Percentiles rank a stretch among this genome's conserved stretches.
Evolutionary conservation across 2,888 invertebrate genomes (phyloP).

Genomic region (Dicyrtomina minuta): DNA sequence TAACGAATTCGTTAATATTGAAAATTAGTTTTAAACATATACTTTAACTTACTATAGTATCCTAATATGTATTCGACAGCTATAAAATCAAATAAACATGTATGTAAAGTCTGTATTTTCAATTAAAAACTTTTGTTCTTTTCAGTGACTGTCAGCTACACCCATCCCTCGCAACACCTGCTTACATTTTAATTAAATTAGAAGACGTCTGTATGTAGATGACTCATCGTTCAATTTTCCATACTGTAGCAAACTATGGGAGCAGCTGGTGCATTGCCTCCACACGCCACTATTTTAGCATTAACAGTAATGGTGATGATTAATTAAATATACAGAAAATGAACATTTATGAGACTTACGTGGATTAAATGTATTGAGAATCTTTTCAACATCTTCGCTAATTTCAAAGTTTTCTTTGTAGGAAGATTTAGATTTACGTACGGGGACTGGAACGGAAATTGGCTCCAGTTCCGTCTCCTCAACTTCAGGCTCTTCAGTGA

Average conservation of each 20-base stretch:
- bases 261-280: neutral
- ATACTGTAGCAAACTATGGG: neutral
- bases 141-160: neutral
- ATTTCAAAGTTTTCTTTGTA: slow-evolving; percentile 37
- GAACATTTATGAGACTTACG: slow-evolving; percentile 42
- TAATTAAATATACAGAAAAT: neutral
- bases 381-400: slow-evolving; percentile 46
- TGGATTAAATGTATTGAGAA: slow-evolving; percentile 51
- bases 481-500: neutral
- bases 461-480: slow-evolving; percentile 5
- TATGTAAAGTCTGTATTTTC: no score
- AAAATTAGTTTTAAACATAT: no score
- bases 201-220: neutral
- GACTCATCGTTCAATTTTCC: neutral
- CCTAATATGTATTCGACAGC: no score
- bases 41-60: no score
- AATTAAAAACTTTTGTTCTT: no score
- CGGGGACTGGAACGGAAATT: no score
- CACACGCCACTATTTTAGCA: neutral
- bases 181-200: neutral
- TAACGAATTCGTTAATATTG: no score
- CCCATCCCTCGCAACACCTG: neutral
- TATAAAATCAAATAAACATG: no score
- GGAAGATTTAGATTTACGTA: slow-evolving; percentile 1
- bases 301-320: neutral